Evolutionary conservation across 2,888 invertebrate genomes (phyloP).

Genomic region (Rhynchonema sp.): DNA sequence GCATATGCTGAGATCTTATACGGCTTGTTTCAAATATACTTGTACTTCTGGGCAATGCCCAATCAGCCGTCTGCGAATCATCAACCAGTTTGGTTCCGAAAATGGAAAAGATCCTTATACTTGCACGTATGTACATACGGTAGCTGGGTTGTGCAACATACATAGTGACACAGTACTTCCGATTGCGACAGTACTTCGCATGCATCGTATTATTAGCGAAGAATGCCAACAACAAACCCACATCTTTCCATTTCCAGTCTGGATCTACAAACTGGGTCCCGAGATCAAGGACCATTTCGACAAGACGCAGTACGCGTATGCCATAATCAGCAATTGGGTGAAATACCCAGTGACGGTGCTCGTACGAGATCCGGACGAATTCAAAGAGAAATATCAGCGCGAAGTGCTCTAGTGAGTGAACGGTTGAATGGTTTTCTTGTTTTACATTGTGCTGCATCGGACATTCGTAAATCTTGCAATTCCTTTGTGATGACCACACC

Average conservation of each 20-base stretch:
- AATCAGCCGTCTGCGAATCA: no score
- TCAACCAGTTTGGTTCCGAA: no score
- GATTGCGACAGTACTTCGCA: no score
- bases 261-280: constrained; percentile 29
- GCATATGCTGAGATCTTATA: background rate
- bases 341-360: constrained; percentile 28
- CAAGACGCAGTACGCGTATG: constrained; percentile 28
- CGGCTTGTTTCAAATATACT: no score
- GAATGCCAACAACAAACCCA: background rate
- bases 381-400: constrained; percentile 22
- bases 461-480: no score
- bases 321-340: constrained; percentile 27
- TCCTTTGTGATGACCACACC: no score
- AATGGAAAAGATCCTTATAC: background rate
- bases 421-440: background rate
- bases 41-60: no score
- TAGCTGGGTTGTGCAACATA: no score
- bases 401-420: constrained; percentile 13
- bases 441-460: background rate
- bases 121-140: background rate
- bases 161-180: no score
- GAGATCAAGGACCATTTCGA: constrained; percentile 28
- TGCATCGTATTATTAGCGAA: no score
- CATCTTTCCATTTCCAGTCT: constrained; percentile 16
- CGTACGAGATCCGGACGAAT: constrained; percentile 27